Evolutionary conservation across 2,888 invertebrate genomes (phyloP), one percentile per base, ranked within the genome.

Genomic region (Ochlodes sylvanus): DNA sequence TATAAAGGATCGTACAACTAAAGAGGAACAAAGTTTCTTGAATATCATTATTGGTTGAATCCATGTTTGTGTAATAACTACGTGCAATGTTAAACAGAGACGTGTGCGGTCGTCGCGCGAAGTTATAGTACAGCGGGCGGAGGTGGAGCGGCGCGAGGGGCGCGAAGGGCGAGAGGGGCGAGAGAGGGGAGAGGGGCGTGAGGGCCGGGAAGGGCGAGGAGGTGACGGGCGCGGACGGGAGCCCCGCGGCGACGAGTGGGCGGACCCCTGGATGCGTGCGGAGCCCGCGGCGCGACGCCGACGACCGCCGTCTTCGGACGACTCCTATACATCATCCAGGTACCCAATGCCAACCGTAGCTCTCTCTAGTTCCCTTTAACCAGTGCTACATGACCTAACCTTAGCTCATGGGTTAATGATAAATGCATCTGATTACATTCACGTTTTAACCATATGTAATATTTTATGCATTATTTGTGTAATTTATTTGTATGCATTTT

Each of bases 231-330:
- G 77, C 7, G 74, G 47, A 7, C 70, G 77, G 6, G 73, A 68
- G 77, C 84, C 91, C 84, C 64, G 94, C 95, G 96, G 95, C 0
- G 98, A 98, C 83, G 98, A 98, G 79, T 99, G 98, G 98, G 97
- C 97, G 54, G 98, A 99, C 91, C 98, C 98, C 0, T 99, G 98
- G 98, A 98, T 98, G 84, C 92, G 95, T 0, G 94, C 95, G 47
- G 95, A 95, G 72, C 89, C 94, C 7, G 93, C 94, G 63, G 89
- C 94, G 0, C 71, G 90, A 0, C 76, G 88, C 2, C 80, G 90
- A 44, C 81, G 88, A n/a, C 88, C 88, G 17, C 89, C 87, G 0
- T 90, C 92, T 6, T 90, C 92, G 0, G 92, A 92, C 9, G 92
- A 93, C 61, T 91, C 92, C 0, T 93, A 92, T 74, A 92, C 93